Evolutionary conservation across 1,140 invertebrate genomes (phyloP).

Genomic region (Drosophila saltans): DNA sequence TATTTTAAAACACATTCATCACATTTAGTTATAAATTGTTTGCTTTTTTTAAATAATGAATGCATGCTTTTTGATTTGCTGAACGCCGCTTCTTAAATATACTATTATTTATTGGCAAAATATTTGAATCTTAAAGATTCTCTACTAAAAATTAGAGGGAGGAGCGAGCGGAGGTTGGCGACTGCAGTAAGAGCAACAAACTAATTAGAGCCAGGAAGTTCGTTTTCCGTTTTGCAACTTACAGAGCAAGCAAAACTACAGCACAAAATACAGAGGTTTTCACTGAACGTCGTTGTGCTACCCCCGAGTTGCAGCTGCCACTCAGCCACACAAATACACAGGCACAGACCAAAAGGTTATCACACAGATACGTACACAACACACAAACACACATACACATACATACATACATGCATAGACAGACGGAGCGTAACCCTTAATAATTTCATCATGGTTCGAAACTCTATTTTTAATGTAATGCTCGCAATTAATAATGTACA

Average conservation of each 20-base stretch:
- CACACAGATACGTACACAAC: constrained; percentile 34
- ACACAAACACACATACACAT: constrained; percentile 8
- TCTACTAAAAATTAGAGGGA: too few relatives aligned
- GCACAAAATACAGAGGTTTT: constrained; percentile 12
- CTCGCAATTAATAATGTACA: constrained; percentile 7
- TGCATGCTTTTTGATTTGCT: constrained; percentile 8
- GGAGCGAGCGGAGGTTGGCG: too few relatives aligned
- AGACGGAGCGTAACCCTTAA: constrained; percentile 37
- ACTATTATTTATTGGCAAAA: constrained; percentile 35
- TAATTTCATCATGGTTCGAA: constrained; percentile 38
- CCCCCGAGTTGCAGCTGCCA: constrained; percentile 70
- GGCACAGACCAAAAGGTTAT: constrained; percentile 62
- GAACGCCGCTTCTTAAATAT: constrained; percentile 37
- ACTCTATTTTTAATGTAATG: constrained; percentile 15
- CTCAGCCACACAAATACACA: constrained; percentile 31
- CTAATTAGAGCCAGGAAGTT: constrained; percentile 70
- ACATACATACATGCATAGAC: too few relatives aligned
- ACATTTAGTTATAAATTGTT: too few relatives aligned
- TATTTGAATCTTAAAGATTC: neutral
- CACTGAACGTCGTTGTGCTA: constrained; percentile 34
- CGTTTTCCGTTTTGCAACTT: constrained; percentile 51
- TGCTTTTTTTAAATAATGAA: too few relatives aligned
- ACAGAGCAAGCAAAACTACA: constrained; percentile 14
- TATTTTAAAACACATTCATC: constrained; percentile 67
- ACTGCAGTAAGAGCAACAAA: constrained; percentile 20